Percentiles rank a stretch among this genome's conserved stretches.
These are phyloP conservation scores for Tursiops truncatus DNA, from an alignment of 2,113 vertebrate genomes.

Conservation along the genomic window DNA sequence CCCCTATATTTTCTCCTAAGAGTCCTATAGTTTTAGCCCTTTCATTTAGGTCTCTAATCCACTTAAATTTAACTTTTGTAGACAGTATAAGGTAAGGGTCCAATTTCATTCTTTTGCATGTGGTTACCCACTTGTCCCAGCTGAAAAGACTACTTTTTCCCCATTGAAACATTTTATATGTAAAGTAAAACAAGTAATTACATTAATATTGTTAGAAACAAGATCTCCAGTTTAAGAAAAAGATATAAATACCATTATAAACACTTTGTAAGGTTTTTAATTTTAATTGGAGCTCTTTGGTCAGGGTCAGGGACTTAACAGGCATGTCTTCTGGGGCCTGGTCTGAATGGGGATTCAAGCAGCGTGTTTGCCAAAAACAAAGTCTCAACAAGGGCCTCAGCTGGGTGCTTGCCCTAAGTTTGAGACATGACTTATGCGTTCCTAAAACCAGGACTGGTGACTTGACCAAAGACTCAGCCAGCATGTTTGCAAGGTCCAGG, in stretches of 20 bases:
- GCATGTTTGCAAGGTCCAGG: not conserved
- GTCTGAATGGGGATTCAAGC: not conserved
- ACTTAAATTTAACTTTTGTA: not conserved
- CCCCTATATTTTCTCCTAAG: not conserved
- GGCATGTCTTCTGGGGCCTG: not conserved
- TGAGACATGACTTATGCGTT: not conserved
- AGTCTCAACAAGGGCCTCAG: not conserved
- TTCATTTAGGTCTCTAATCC: not conserved
- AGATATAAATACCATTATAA: not conserved
- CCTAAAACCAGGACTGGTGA: not conserved
- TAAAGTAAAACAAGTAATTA: not conserved
- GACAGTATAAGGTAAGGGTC: not conserved
- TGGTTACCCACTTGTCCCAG: not conserved
- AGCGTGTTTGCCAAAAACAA: not conserved
- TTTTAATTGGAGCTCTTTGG: not conserved
- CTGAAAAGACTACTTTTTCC: not conserved
- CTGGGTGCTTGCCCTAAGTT: not conserved
- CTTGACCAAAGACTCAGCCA: not conserved
- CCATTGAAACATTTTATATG: not conserved
- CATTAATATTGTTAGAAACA: not conserved
- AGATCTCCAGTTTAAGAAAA: not conserved
- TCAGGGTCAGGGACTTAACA: not conserved
- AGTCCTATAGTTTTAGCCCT: not conserved
- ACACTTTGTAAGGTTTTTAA: not conserved
- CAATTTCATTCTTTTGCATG: not conserved